phyloP scores from a whole-genome alignment of 2,888 invertebrate genomes.

The Cephus rjabovi region DNA sequence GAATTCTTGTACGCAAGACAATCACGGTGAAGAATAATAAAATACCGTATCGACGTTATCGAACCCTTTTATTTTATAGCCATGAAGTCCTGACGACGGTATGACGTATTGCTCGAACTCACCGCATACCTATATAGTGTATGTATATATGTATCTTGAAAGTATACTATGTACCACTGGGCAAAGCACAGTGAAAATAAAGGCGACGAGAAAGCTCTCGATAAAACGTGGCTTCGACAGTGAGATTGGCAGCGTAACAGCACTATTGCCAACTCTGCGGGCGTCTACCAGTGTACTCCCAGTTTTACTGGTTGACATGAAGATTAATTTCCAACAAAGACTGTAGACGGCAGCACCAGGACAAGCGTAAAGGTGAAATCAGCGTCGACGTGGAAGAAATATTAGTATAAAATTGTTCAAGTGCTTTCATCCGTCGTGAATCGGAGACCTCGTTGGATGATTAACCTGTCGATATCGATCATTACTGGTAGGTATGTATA shows the following conservation, averaged over 20 bases:
- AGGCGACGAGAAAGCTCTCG: not conserved
- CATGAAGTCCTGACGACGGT: not conserved
- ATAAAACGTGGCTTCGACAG: not conserved
- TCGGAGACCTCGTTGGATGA: not conserved
- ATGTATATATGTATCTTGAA: conserved; percentile 2
- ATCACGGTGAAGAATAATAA: not conserved
- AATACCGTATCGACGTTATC: not conserved
- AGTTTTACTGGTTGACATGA: not conserved
- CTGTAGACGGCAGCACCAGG: not conserved
- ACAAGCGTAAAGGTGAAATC: not conserved
- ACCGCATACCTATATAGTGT: not conserved
- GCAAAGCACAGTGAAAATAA: not conserved
- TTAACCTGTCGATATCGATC: not conserved
- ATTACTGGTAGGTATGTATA: not conserved
- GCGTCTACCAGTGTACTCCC: not conserved
- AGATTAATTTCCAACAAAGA: not conserved
- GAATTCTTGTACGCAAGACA: not conserved
- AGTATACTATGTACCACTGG: not conserved
- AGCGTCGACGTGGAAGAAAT: not conserved
- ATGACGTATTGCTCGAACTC: not conserved
- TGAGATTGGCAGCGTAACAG: not conserved
- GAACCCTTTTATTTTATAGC: not conserved
- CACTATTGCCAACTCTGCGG: not conserved
- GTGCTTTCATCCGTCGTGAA: not conserved
- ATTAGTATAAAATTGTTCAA: not conserved